Base-by-base conservation (phyloP, 2,113 vertebrate genomes). In the Vombatus ursinus region DNA sequence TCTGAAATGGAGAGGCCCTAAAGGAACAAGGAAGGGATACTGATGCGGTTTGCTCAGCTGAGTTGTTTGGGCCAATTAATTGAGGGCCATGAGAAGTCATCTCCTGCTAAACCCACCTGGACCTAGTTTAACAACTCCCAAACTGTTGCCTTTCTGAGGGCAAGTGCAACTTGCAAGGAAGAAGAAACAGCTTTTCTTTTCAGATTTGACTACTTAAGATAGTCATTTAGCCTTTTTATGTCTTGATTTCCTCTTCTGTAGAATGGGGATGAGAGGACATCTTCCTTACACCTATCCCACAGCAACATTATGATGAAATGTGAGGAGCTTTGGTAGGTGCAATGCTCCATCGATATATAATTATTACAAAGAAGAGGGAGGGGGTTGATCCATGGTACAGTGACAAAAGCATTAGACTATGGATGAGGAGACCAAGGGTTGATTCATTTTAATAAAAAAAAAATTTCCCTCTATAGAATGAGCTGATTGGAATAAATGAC, bases 301-400 rank as follows among this genome's bases (percentile, higher is more conserved):
- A 0, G 25, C 93, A 14, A 10, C 93, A 9, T 0, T 37, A 37
- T 92, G 37, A 16, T 99, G 99, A 99, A 99, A 99, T 99, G 99
- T 99, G 99, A 99, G 48, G 90, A 50, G 3, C 25, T 44, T 44
- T 84, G 68, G 44, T 44, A 84, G 19, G 19, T 84, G 44, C 16
- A 84, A 44, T 84, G 68, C 1, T 7, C 68, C 37, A 84, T 84
- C 68, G 44, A n/a, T 44, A 10, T 84, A 44, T 44, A 44, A 68
- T 44, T 23, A 84, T 22, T 84, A n/a, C 16, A 44, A 84, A 44
- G 6, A 84, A 77, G 68, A 77, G n/a, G n/a, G 68, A 84, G n/a
- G n/a, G 19, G 37, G 5, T 23, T 23, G 37, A 84, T 44, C 1
- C 0, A 8, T 44, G 68, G n/a, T 8, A 22, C 44, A 23, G n/a